Evolutionary conservation across 1,140 invertebrate genomes (phyloP).

Genomic region (Bicyclus anynana): DNA sequence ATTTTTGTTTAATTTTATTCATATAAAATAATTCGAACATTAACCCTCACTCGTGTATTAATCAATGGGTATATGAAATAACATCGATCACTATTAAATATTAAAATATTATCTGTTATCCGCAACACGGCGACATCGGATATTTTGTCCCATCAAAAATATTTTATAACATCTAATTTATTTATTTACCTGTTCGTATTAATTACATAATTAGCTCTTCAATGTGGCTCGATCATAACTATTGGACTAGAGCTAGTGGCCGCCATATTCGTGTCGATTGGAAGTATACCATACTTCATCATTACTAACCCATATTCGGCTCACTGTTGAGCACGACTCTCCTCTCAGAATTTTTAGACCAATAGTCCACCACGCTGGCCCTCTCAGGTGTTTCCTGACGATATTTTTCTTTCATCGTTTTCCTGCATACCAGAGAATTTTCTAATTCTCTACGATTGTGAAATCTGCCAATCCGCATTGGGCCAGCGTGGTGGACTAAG

Average conservation of each 20-base stretch:
- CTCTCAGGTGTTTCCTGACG: no score
- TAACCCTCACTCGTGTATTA: conserved; percentile 14
- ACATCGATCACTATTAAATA: conserved; percentile 22
- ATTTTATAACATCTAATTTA: conserved; percentile 10
- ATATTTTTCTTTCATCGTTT: no score
- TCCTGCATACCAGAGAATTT: no score
- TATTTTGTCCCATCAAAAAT: conserved; percentile 33
- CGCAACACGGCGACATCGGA: conserved; percentile 11
- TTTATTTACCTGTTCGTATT: conserved; percentile 13
- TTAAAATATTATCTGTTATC: conserved; percentile 46
- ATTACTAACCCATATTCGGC: no score
- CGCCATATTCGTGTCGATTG: neutral
- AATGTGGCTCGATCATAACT: conserved; percentile 10
- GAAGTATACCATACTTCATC: neutral
- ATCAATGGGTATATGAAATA: conserved; percentile 25
- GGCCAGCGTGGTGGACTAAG: no score
- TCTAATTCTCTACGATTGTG: no score
- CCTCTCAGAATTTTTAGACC: no score
- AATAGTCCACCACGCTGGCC: no score
- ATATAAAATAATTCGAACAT: conserved; percentile 3
- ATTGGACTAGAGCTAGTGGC: conserved; percentile 2
- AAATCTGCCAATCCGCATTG: no score
- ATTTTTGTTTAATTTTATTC: neutral
- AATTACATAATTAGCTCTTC: conserved; percentile 12
- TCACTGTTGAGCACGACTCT: no score